Percentiles rank a stretch among this genome's conserved stretches.
phyloP scores from a whole-genome alignment of 1,140 invertebrate genomes.

The Rhyzopertha dominica region DNA sequence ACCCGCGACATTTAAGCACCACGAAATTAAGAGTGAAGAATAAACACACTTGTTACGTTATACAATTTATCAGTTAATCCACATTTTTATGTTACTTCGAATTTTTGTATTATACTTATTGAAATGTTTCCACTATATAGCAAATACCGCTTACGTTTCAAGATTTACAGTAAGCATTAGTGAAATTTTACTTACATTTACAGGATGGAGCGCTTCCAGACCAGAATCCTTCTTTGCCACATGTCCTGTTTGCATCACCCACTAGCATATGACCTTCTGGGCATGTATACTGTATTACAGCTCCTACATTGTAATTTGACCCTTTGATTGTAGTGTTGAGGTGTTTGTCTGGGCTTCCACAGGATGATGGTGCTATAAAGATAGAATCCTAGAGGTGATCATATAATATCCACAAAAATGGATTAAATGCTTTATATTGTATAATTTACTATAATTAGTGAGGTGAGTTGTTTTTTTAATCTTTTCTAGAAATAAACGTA shows the following conservation, averaged over 20 bases:
- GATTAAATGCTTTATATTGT: too few species aligned
- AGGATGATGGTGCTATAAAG: slow-evolving; percentile 69
- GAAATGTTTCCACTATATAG: background rate
- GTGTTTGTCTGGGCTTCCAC: slow-evolving; percentile 79
- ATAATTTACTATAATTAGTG: too few species aligned
- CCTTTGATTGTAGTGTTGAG: slow-evolving; percentile 79
- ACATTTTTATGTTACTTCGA: too few species aligned
- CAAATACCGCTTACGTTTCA: background rate
- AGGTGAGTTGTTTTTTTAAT: too few species aligned
- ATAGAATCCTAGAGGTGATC: too few species aligned
- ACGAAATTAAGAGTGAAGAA: too few species aligned
- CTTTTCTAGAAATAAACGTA: too few species aligned
- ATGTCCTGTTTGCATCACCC: slow-evolving; percentile 65
- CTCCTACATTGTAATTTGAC: slow-evolving; percentile 63
- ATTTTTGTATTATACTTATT: background rate
- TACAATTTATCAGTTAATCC: too few species aligned
- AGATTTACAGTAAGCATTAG: background rate
- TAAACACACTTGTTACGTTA: too few species aligned
- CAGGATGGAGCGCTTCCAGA: slow-evolving; percentile 71
- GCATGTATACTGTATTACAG: slow-evolving; percentile 71
- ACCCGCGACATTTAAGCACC: too few species aligned
- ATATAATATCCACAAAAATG: too few species aligned
- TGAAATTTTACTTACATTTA: slow-evolving; percentile 66
- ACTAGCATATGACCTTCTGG: slow-evolving; percentile 76
- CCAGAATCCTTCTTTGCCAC: slow-evolving; percentile 74